Conservation (phyloP, 2,113 vertebrate genomes). For the Chelonoidis abingdonii region DNA sequence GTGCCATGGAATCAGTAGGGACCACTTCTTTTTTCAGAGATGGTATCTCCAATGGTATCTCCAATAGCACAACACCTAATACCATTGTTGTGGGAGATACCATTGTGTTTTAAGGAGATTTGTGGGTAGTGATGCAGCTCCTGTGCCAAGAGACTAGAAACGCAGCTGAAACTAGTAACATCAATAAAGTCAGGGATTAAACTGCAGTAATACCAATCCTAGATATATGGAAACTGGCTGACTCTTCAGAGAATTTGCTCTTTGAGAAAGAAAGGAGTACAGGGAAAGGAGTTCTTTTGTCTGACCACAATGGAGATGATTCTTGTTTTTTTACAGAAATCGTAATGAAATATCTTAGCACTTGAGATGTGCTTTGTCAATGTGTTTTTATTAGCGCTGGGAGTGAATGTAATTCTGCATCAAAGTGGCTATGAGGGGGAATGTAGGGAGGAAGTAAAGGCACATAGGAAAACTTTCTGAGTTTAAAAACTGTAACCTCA, state of each 20-base stretch:
- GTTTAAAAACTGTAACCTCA: not conserved
- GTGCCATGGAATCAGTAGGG: fast-evolving
- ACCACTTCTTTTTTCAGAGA: not conserved
- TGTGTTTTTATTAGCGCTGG: constrained; percentile 36
- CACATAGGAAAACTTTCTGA: not conserved
- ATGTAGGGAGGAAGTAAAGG: not conserved
- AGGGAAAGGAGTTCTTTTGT: constrained; percentile 7
- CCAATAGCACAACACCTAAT: not conserved
- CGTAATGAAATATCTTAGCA: constrained; percentile 11
- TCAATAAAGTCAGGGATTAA: constrained; percentile 46
- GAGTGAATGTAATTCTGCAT: not conserved
- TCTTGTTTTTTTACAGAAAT: not conserved
- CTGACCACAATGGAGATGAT: not conserved
- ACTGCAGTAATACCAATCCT: not conserved
- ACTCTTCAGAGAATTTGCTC: constrained; percentile 35
- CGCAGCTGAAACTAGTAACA: constrained; percentile 16
- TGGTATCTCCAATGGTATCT: constrained; percentile 35
- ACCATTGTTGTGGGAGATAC: fast-evolving
- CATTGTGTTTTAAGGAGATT: constrained; percentile 32
- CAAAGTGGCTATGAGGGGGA: not conserved
- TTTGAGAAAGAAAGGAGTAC: constrained; percentile 12
- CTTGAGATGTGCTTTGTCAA: not conserved
- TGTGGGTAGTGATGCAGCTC: not conserved
- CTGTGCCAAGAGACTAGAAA: not conserved
- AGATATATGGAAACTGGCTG: not conserved